These are phyloP conservation scores for Pithys albifrons DNA, from an alignment of 2,113 vertebrate genomes.

Conservation along the genomic window DNA sequence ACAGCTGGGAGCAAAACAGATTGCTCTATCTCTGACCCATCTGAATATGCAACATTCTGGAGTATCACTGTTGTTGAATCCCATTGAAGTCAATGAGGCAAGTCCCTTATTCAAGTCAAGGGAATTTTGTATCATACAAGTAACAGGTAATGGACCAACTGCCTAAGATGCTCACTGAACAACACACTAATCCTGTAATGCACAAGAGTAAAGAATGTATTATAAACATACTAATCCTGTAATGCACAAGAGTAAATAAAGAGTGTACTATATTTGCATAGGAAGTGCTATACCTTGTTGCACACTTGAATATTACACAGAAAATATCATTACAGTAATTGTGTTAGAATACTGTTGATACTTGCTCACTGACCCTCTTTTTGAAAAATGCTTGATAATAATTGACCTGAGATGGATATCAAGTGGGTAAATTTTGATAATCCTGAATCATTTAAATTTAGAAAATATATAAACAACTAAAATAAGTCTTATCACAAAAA, in stretches of 20 bases:
- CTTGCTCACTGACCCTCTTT: not conserved
- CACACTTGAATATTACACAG: not conserved
- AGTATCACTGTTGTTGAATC: not conserved
- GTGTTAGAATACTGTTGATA: not conserved
- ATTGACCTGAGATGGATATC: not conserved
- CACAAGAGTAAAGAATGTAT: not conserved
- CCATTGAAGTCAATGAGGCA: not conserved
- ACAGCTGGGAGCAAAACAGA: conserved; percentile 2
- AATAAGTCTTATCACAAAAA: not conserved
- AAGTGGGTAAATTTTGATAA: not conserved
- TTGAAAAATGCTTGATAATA: not conserved
- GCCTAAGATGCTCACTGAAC: not conserved
- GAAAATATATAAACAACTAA: not conserved
- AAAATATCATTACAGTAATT: not conserved
- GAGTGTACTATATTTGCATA: not conserved
- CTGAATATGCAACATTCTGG: not conserved
- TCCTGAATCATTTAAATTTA: not conserved
- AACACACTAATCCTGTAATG: not conserved
- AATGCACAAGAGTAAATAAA: not conserved
- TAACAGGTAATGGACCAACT: not conserved
- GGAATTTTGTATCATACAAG: not conserved
- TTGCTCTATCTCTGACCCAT: not conserved
- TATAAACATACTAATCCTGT: not conserved
- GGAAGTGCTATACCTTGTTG: not conserved
- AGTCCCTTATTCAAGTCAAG: not conserved